A percentile compares a stretch with the other conserved stretches of the same genome.
These are phyloP conservation scores for Osmoderma eremita DNA, from an alignment of 2,888 invertebrate species.

Conservation along the genomic window DNA sequence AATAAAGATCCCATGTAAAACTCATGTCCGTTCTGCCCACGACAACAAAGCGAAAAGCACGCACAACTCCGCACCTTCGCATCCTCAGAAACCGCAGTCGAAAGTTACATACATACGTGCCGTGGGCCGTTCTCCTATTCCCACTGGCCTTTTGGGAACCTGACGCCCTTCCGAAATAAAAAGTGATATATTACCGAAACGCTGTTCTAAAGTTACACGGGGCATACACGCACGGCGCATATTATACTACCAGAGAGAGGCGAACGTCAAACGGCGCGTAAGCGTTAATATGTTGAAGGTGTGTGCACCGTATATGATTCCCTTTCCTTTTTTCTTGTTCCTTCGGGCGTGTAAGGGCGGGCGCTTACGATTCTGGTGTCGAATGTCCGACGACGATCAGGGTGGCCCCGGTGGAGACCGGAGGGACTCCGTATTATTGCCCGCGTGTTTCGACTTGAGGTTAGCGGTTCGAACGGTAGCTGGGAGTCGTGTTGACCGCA, in stretches of 20 bases:
- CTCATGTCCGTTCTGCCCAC: too few species aligned
- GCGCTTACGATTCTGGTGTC: constrained; percentile 36
- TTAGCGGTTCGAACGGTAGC: not conserved
- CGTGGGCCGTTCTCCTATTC: constrained; percentile 4
- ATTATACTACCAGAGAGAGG: constrained; percentile 1
- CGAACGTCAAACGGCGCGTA: constrained; percentile 4
- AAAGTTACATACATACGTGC: not conserved
- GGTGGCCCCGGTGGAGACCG: constrained; percentile 44
- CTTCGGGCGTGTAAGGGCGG: constrained; percentile 19
- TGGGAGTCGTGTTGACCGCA: too few species aligned
- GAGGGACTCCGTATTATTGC: not conserved
- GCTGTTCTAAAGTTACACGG: constrained; percentile 20
- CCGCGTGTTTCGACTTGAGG: constrained; percentile 4
- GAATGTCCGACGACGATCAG: constrained; percentile 37
- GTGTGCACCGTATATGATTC: constrained; percentile 17
- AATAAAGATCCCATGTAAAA: too few species aligned
- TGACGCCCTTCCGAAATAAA: constrained; percentile 30
- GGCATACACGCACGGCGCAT: constrained; percentile 12
- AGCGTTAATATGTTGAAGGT: constrained; percentile 34
- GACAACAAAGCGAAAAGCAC: too few species aligned
- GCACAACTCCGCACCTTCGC: too few species aligned
- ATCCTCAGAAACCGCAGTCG: not conserved
- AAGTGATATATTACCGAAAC: constrained; percentile 30
- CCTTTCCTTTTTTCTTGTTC: constrained; percentile 1
- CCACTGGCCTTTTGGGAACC: constrained; percentile 15